Base-by-base conservation (phyloP, 2,113 vertebrate genomes). In the Gymnorhina tibicen region DNA sequence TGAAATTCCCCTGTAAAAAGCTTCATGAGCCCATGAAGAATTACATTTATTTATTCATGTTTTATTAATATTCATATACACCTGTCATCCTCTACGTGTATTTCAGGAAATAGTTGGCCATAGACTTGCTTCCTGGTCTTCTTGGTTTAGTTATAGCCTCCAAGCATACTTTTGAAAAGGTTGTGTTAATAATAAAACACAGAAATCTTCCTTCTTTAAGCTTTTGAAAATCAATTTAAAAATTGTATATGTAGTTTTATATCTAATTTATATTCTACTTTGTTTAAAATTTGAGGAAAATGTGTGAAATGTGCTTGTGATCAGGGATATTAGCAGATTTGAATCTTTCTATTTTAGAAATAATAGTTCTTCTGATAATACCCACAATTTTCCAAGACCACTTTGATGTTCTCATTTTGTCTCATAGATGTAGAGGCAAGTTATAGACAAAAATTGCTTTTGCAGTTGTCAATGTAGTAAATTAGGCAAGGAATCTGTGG, bases 11-110 rank as follows among this genome's bases (percentile, higher is more conserved):
- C 21, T 89, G 21, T 87, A 33, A 75, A 92, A 83, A 50, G 24
- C n/a, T 23, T 10, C 30, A 50, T 30, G 20, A 52, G 12, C 20
- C 16, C 37, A 56, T 42, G 46, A 60, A 83, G 37, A 60, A 60
- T 50, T 60, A 42, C 30, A 84, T 85, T 69, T 60, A 23, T 74
- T 20, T 21, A 13, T n/a, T n/a, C 23, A n/a, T n/a, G 23, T 58
- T 58, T 58, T 58, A 23, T 58, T 58, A n/a, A 58, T n/a, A 23
- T 78, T 89, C 10, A 11, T 49, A 39, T 67, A n/a, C 18, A 39
- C 10, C 16, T 75, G 28, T 42, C 6, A 46, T 67, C 28, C 11
- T 69, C 20, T 46, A 32, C 0, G 0, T n/a, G 3, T 46, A 19
- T 92, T 95, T 93, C 82, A 85, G 67, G 66, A 74, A 49, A 23